These are phyloP conservation scores for Poecilia picta DNA, from an alignment of 2,797 vertebrate species.

Conservation along the genomic window DNA sequence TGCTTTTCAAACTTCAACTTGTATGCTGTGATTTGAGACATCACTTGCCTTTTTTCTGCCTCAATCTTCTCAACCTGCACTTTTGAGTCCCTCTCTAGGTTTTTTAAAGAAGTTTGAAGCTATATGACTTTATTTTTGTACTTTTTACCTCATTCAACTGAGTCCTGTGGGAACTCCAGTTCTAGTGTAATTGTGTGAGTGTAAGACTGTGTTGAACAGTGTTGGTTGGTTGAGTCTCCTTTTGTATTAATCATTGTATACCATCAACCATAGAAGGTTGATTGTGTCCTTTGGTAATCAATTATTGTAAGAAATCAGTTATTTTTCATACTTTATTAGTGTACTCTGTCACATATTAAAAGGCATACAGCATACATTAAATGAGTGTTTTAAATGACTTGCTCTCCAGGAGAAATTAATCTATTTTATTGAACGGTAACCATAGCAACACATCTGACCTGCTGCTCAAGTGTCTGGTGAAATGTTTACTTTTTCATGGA, in stretches of 20 bases:
- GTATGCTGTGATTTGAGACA: no score
- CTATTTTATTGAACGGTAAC: not conserved
- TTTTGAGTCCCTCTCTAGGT: no score
- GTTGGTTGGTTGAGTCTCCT: not conserved
- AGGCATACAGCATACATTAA: not conserved
- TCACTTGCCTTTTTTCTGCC: no score
- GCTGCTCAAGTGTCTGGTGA: not conserved
- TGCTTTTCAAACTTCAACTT: no score
- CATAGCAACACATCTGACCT: not conserved
- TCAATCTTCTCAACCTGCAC: no score
- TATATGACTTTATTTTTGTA: no score
- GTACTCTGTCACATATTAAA: not conserved
- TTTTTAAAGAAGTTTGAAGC: no score
- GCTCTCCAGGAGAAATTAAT: not conserved
- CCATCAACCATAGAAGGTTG: no score
- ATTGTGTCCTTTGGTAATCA: not conserved
- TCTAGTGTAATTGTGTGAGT: no score
- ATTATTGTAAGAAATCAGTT: not conserved
- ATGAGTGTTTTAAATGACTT: not conserved
- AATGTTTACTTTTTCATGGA: not conserved
- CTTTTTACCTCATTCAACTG: no score
- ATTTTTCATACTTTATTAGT: not conserved
- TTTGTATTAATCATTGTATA: no score
- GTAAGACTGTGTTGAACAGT: not conserved
- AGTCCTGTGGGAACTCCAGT: no score